These are phyloP conservation scores for Calvadosia cruxmelitensis DNA, from an alignment of 30 jellyfish, hydroid and myxozoan genomes.

Conservation along the genomic window DNA sequence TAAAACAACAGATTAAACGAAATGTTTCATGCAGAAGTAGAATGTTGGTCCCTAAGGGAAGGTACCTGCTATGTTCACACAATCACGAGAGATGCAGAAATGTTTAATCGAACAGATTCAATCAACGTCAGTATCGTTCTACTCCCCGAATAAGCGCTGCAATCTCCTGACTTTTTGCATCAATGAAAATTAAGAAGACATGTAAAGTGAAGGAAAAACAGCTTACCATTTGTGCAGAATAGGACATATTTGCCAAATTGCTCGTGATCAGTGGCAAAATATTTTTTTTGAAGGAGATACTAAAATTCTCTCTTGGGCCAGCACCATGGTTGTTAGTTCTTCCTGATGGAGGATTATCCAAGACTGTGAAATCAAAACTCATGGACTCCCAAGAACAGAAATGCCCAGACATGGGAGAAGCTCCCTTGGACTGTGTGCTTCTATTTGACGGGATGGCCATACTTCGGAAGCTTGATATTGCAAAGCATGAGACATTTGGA, in stretches of 20 bases:
- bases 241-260: conserved; percentile 28
- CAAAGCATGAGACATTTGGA: conserved; percentile 19
- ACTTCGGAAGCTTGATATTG: conserved; percentile 24
- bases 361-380: conserved; percentile 26
- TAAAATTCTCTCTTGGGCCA: conserved; percentile 28
- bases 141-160: conserved; percentile 15
- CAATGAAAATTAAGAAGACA: conserved; percentile 12
- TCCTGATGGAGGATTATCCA: conserved; percentile 31
- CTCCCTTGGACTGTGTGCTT: conserved; percentile 9
- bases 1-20: conserved; percentile 4
- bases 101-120: conserved; percentile 11
- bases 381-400: not conserved
- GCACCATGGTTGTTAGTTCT: conserved; percentile 33
- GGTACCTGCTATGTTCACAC: conserved; percentile 5
- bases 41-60: no score
- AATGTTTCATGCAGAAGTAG: no score
- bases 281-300: conserved; percentile 2
- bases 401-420: not conserved
- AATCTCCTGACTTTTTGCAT: conserved; percentile 12
- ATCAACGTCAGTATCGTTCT: conserved; percentile 9
- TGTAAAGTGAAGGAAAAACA: conserved; percentile 29
- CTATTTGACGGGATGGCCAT: conserved; percentile 28
- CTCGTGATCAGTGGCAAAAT: conserved; percentile 21
- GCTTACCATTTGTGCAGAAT: conserved; percentile 22
- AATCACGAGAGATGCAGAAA: conserved; percentile 1